Conservation (phyloP, 2,797 vertebrate species). For the Onychomys leucogaster region DNA sequence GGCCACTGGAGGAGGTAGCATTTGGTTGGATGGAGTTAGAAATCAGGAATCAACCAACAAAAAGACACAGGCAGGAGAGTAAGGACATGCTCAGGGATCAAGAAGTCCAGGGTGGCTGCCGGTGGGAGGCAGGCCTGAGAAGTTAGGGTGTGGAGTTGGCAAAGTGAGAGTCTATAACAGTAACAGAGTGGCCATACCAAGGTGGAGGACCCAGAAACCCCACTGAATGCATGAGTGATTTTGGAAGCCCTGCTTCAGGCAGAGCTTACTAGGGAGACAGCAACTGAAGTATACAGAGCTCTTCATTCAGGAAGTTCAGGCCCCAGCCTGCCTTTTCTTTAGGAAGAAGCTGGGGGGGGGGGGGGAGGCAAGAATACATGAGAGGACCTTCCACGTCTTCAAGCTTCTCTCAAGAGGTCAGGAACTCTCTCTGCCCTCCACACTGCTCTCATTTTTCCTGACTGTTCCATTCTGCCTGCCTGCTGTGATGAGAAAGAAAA, state of each 20-base stretch:
- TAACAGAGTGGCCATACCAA: neutral
- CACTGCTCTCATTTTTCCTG: neutral
- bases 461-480: neutral
- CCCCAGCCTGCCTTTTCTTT: constrained; percentile 19
- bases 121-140: neutral
- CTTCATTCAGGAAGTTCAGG: neutral
- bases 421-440: neutral
- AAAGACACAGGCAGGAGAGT: neutral
- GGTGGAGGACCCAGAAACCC: neutral
- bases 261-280: constrained; percentile 42
- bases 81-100: neutral
- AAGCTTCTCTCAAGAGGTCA: neutral
- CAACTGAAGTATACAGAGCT: neutral
- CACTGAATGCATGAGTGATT: constrained; percentile 11
- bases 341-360: neutral
- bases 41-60: neutral
- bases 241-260: neutral
- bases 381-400: neutral
- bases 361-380: neutral
- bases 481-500: neutral
- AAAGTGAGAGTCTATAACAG: neutral
- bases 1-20: neutral
- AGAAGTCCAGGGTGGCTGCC: neutral
- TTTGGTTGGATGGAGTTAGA: neutral
- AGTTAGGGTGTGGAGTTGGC: neutral